These are phyloP conservation scores for Amblyopsis hoosieri DNA, from an alignment of 2,797 vertebrate species.

Conservation along the genomic window DNA sequence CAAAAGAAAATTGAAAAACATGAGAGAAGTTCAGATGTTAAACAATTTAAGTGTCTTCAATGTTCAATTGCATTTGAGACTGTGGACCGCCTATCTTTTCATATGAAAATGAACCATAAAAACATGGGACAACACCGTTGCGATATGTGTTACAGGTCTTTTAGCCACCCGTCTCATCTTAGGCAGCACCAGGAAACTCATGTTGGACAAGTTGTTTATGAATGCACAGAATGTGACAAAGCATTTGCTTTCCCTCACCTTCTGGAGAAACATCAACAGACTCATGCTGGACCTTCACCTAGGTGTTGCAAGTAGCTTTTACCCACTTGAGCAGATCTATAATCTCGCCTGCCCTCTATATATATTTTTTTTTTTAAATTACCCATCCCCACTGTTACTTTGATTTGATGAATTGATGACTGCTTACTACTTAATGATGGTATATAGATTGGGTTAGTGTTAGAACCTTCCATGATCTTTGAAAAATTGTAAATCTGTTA, in stretches of 20 bases:
- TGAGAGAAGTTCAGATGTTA: background rate
- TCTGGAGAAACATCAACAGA: constrained; percentile 78
- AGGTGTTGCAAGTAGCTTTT: constrained; percentile 16
- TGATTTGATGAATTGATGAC: too few species aligned
- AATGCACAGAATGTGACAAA: constrained; percentile 84
- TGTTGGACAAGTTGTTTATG: constrained; percentile 82
- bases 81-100: constrained; percentile 58
- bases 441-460: constrained; percentile 39
- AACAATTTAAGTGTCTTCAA: constrained; percentile 55
- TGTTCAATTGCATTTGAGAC: constrained; percentile 54
- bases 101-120: constrained; percentile 69
- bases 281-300: constrained; percentile 56
- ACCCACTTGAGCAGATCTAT: background rate
- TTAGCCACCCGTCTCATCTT: constrained; percentile 62
- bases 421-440: background rate
- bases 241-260: constrained; percentile 82
- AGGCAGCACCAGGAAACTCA: constrained; percentile 81
- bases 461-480: constrained; percentile 2
- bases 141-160: constrained; percentile 84
- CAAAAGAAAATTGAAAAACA: constrained; percentile 14
- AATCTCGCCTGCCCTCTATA: constrained; percentile 42
- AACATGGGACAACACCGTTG: constrained; percentile 68
- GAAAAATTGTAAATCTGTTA: constrained; percentile 21
- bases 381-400: too few species aligned
- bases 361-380: constrained; percentile 1